Evolutionary conservation across 2,888 invertebrate species (phyloP).

Genomic region (Calliphora vomitoria): DNA sequence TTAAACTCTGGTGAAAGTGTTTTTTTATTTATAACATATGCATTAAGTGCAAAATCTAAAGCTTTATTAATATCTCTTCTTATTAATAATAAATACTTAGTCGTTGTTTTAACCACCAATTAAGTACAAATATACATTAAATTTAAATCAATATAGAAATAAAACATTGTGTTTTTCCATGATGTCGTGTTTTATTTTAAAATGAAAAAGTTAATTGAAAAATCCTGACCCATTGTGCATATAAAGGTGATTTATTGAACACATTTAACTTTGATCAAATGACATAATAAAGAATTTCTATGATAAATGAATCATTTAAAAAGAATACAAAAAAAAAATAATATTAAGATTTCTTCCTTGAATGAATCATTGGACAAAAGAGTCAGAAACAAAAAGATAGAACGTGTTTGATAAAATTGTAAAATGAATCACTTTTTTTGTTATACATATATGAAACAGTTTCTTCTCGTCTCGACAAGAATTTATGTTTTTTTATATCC

Average conservation of each 20-base stretch:
- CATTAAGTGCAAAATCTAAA: too few relatives aligned
- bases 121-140: too few relatives aligned
- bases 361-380: conserved; percentile 44
- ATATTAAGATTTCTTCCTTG: conserved; percentile 49
- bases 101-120: too few relatives aligned
- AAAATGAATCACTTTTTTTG: conserved; percentile 29
- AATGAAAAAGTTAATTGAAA: not conserved
- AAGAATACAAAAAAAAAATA: not conserved
- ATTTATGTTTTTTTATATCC: conserved; percentile 14
- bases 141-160: too few relatives aligned
- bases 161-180: too few relatives aligned
- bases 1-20: too few relatives aligned
- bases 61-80: too few relatives aligned
- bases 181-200: not conserved
- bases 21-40: too few relatives aligned
- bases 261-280: conserved; percentile 9
- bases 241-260: not conserved
- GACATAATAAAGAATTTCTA: conserved; percentile 17
- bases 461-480: not conserved
- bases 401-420: conserved; percentile 29
- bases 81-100: too few relatives aligned
- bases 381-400: conserved; percentile 6
- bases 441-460: not conserved
- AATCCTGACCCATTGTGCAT: not conserved
- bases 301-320: conserved; percentile 46